phyloP scores from a whole-genome alignment of 2,113 vertebrate species.

The Xenopus laevis region DNA sequence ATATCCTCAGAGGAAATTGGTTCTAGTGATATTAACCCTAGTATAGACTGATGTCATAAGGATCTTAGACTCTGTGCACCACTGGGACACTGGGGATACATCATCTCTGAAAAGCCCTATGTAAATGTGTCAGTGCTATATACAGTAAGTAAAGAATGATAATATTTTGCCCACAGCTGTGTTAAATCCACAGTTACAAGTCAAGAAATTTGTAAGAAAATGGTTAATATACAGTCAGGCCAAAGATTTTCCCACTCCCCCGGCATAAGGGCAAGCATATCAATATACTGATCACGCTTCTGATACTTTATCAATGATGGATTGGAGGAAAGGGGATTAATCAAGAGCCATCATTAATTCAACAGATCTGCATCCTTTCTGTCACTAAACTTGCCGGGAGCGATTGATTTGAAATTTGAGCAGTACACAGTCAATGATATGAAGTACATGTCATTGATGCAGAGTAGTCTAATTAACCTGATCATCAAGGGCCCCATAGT shows the following conservation, averaged over 20 bases:
- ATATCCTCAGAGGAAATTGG: too few relatives aligned
- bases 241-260: background rate
- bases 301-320: slow-evolving; percentile 27
- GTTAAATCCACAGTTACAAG: too few relatives aligned
- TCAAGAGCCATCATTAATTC: slow-evolving; percentile 35
- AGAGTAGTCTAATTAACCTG: slow-evolving; percentile 34
- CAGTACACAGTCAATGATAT: slow-evolving; percentile 21
- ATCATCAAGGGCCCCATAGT: slow-evolving; percentile 35
- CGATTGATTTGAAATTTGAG: slow-evolving; percentile 39
- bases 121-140: too few relatives aligned
- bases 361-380: slow-evolving; percentile 19
- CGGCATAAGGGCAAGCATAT: background rate
- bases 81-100: too few relatives aligned
- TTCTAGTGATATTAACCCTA: too few relatives aligned
- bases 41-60: too few relatives aligned
- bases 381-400: slow-evolving; percentile 19
- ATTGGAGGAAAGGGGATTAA: slow-evolving; percentile 9
- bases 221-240: too few relatives aligned
- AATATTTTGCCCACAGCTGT: too few relatives aligned
- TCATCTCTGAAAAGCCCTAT: too few relatives aligned
- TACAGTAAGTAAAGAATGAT: too few relatives aligned
- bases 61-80: too few relatives aligned
- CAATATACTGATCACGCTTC: slow-evolving; percentile 23
- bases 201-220: too few relatives aligned
- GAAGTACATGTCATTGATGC: slow-evolving; percentile 8